A percentile compares a stretch with the other conserved stretches of the same genome.
Evolutionary conservation across 2,113 vertebrate genomes (phyloP).

Genomic region (Megaceryle torquata): DNA sequence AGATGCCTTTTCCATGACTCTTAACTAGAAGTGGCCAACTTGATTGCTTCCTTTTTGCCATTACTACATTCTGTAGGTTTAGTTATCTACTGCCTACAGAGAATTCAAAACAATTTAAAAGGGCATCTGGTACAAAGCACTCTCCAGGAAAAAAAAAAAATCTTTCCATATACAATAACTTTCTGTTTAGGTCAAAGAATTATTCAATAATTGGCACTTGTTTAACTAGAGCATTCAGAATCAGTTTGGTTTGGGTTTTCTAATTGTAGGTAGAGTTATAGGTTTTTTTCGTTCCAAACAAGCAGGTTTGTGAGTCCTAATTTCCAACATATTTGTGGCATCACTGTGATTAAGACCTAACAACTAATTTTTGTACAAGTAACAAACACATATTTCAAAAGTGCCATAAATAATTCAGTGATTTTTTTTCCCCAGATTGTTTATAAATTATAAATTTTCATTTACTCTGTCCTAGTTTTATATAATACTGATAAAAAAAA

Average conservation of each 20-base stretch:
- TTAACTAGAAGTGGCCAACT: slow-evolving; percentile 77
- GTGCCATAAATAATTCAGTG: slow-evolving; percentile 79
- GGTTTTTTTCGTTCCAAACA: slow-evolving; percentile 57
- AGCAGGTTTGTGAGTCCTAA: slow-evolving; percentile 71
- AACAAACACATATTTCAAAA: slow-evolving; percentile 81
- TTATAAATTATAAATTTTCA: slow-evolving; percentile 85
- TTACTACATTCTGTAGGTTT: slow-evolving; percentile 80
- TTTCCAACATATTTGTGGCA: slow-evolving; percentile 76
- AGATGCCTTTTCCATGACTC: slow-evolving; percentile 83
- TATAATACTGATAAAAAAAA: slow-evolving; percentile 68
- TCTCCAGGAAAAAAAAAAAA: slow-evolving; percentile 51
- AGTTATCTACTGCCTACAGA: slow-evolving; percentile 85
- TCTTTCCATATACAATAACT: slow-evolving; percentile 81
- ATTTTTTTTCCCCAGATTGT: slow-evolving; percentile 75
- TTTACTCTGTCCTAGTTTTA: slow-evolving; percentile 81
- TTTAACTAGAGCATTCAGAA: slow-evolving; percentile 83
- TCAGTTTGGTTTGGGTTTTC: slow-evolving; percentile 76
- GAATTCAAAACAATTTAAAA: slow-evolving; percentile 88
- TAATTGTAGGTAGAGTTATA: slow-evolving; percentile 78
- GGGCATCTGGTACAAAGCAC: slow-evolving; percentile 90
- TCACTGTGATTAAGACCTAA: slow-evolving; percentile 75
- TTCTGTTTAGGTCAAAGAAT: slow-evolving; percentile 86
- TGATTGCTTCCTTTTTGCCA: slow-evolving; percentile 91
- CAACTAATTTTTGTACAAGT: slow-evolving; percentile 78
- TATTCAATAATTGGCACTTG: slow-evolving; percentile 90